Percentiles rank a stretch among this genome's conserved stretches.
Conservation (phyloP, 2,113 vertebrate genomes). For the Cebidichthys violaceus region DNA sequence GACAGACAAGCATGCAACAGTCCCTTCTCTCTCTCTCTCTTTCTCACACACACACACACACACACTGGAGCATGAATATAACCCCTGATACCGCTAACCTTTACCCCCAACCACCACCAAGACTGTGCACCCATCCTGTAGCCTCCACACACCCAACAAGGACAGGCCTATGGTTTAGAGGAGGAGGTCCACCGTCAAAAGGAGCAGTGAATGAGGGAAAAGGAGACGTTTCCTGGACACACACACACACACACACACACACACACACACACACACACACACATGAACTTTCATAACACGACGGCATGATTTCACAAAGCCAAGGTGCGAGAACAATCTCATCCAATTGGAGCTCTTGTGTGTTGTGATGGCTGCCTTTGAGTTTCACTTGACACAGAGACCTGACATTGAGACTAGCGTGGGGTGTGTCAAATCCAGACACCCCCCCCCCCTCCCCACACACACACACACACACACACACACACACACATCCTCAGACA, state of each 20-base stretch:
- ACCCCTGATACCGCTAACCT: constrained; percentile 67
- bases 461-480: background rate
- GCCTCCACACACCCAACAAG: constrained; percentile 41
- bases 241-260: constrained; percentile 16
- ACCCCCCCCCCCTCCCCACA: too few species aligned
- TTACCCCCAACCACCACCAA: constrained; percentile 54
- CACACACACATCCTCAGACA: background rate
- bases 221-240: constrained; percentile 49
- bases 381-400: background rate
- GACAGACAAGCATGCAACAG: constrained; percentile 54
- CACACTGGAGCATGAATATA: constrained; percentile 61
- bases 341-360: background rate
- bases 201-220: constrained; percentile 28
- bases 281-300: background rate
- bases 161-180: constrained; percentile 40
- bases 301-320: background rate
- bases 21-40: constrained; percentile 2
- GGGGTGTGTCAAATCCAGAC: background rate
- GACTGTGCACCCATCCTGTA: constrained; percentile 23
- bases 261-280: constrained; percentile 14
- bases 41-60: constrained; percentile 21
- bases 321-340: background rate
- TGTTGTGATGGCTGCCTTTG: background rate
- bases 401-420: background rate
- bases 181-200: constrained; percentile 44